Evolutionary conservation across 2,797 vertebrate genomes (phyloP).

Genomic region (Echiichthys vipera): DNA sequence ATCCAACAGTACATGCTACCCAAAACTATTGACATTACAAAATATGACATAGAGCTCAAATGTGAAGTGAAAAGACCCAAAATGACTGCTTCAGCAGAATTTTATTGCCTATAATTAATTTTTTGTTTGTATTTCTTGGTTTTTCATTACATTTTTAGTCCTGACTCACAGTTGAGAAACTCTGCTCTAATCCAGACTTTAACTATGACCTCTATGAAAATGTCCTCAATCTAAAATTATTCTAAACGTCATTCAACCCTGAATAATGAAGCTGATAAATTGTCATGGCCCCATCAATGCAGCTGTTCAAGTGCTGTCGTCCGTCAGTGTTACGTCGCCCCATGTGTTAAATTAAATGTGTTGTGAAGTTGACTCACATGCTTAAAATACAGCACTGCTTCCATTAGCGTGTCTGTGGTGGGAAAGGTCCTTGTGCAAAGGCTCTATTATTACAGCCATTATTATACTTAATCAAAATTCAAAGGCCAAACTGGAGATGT

Average conservation of each 20-base stretch:
- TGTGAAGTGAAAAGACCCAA: background rate
- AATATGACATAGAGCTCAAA: background rate
- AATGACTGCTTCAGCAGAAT: accelerated
- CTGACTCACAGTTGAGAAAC: background rate
- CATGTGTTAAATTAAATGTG: conserved; percentile 80
- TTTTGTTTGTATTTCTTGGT: background rate
- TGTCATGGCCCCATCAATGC: conserved; percentile 86
- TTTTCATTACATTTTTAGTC: background rate
- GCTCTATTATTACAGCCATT: conserved; percentile 88
- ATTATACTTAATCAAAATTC: conserved; percentile 89
- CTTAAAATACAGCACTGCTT: conserved; percentile 73
- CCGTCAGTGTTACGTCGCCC: conserved; percentile 65
- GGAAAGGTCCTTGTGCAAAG: conserved; percentile 76
- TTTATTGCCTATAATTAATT: background rate
- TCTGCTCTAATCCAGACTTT: background rate
- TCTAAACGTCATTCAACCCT: conserved; percentile 69
- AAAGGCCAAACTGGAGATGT: conserved; percentile 87
- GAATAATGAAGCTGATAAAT: conserved; percentile 88
- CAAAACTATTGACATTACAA: background rate
- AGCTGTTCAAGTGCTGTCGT: conserved; percentile 87
- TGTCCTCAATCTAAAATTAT: conserved; percentile 1
- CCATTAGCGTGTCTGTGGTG: conserved; percentile 64
- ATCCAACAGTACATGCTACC: background rate
- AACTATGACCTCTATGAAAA: background rate
- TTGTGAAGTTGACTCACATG: conserved; percentile 81